Evolutionary conservation across 2,797 vertebrate genomes (phyloP), one percentile per base, ranked within the genome.

Genomic region (Xenentodon cancila): DNA sequence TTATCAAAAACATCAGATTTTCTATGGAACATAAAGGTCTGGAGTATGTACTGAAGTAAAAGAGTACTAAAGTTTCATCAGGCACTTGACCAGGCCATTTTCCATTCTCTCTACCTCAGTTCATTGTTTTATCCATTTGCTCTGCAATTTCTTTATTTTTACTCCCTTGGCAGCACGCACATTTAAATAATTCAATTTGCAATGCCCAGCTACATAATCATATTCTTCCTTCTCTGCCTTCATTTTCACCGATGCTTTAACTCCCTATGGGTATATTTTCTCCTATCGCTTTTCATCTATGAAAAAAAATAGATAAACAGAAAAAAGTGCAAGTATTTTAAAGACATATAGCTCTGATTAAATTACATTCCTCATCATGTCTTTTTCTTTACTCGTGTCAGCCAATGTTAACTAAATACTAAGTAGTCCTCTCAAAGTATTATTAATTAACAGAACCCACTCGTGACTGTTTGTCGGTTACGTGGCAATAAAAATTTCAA

Each of bases 131-230:
- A 73, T 64, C 78, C 18, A 7, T 46, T 55, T 30, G 68, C 64
- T 60, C 22, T 53, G 66, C 59, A 16, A 1, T 68, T 25, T 25
- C 70, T 79, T 74, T 69, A 81, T 59, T 85, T 80, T 79, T 71
- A 67, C 73, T 85, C 66, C 52, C 60, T 71, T 64, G 66, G 56
- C 61, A 62, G 65, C 56, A 60, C 13, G 40, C 57, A 69, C 60
- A 77, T 88, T 90, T 83, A 80, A 85, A 89, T 89, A 84, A 90
- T 88, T 92, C 40, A 81, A 89, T 88, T 81, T 88, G 73, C 53
- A 65, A 87, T 73, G 82, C 72, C 72, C 43, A 52, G 75, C 73
- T 64, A 68, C 75, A 81, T 84, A 77, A 81, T 88, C 59, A 49
- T 70, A 76, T 77, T 78, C 65, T 80, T 71, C 69, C 30, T 69